Evolutionary conservation across 1,140 invertebrate species (phyloP).

Genomic region (Zaprionus tsacasi): DNA sequence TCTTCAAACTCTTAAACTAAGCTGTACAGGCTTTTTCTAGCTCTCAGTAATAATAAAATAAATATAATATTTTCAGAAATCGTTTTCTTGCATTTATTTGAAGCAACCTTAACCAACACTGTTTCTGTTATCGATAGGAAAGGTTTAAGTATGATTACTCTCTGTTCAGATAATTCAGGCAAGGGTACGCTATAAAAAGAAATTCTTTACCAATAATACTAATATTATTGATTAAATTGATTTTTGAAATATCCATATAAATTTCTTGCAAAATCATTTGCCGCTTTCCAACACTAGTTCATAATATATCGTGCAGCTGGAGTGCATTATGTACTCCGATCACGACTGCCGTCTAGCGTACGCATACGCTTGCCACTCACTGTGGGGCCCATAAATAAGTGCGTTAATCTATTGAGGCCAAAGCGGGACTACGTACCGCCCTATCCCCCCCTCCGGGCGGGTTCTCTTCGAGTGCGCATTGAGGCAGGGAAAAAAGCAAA

Average conservation of each 20-base stretch:
- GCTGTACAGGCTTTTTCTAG: too few species aligned
- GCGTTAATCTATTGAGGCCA: slow-evolving; percentile 52
- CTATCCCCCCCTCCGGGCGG: not conserved
- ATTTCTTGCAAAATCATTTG: not conserved
- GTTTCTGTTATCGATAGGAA: too few species aligned
- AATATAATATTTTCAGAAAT: too few species aligned
- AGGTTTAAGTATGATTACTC: too few species aligned
- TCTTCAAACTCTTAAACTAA: not conserved
- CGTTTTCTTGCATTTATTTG: too few species aligned
- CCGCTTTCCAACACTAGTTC: slow-evolving; percentile 2
- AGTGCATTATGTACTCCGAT: not conserved
- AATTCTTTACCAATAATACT: not conserved
- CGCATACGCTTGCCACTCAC: slow-evolving; percentile 21
- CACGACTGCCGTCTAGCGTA: not conserved
- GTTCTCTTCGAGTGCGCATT: slow-evolving; percentile 28
- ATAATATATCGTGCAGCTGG: not conserved
- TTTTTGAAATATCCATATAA: not conserved
- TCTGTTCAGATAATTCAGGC: too few species aligned
- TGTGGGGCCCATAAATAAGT: slow-evolving; percentile 41
- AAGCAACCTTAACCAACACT: too few species aligned
- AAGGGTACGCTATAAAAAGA: too few species aligned
- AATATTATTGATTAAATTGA: not conserved
- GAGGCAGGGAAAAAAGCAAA: slow-evolving; percentile 31
- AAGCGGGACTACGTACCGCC: not conserved
- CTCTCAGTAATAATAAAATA: too few species aligned